A percentile compares a stretch with the other conserved stretches of the same genome.
Conservation (phyloP, 1,140 invertebrate species). For the Hydropsyche tenuis region DNA sequence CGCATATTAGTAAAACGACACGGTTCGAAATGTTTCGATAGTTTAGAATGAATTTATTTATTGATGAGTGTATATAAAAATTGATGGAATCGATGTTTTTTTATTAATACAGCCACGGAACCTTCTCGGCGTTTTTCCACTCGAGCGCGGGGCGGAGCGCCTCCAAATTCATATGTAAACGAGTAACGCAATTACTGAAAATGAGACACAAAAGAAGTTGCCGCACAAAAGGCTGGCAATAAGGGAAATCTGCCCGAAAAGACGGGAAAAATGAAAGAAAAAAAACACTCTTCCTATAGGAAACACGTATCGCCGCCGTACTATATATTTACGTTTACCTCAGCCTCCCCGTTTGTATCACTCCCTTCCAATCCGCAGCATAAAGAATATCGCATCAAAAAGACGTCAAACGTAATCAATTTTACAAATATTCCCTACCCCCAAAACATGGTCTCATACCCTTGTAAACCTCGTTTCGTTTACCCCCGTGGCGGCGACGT, state of each 20-base stretch:
- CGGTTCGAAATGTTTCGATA: too few relatives aligned
- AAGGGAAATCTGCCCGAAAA: constrained; percentile 33
- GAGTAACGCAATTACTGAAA: constrained; percentile 40
- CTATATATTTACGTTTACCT: constrained; percentile 34
- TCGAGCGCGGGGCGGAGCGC: background rate
- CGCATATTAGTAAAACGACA: too few relatives aligned
- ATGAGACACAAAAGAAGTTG: constrained; percentile 38
- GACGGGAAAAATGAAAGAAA: constrained; percentile 30
- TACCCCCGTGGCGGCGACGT: background rate
- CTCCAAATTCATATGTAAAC: constrained; percentile 31
- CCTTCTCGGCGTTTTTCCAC: too few relatives aligned
- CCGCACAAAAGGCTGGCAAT: constrained; percentile 39
- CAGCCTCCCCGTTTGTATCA: background rate
- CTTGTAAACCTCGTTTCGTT: constrained; percentile 10
- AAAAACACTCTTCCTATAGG: constrained; percentile 4
- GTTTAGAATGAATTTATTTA: too few relatives aligned
- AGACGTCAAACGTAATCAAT: constrained; percentile 61
- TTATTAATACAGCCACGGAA: too few relatives aligned
- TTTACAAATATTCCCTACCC: constrained; percentile 57
- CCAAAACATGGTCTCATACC: background rate
- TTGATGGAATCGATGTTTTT: too few relatives aligned
- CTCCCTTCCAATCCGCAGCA: constrained; percentile 27
- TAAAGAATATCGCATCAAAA: constrained; percentile 55
- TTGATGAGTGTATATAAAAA: too few relatives aligned
- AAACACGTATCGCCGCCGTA: constrained; percentile 34